Percentiles rank a stretch among this genome's conserved stretches.
Evolutionary conservation across 2,113 vertebrate genomes (phyloP).

Genomic region (Peromyscus californicus): DNA sequence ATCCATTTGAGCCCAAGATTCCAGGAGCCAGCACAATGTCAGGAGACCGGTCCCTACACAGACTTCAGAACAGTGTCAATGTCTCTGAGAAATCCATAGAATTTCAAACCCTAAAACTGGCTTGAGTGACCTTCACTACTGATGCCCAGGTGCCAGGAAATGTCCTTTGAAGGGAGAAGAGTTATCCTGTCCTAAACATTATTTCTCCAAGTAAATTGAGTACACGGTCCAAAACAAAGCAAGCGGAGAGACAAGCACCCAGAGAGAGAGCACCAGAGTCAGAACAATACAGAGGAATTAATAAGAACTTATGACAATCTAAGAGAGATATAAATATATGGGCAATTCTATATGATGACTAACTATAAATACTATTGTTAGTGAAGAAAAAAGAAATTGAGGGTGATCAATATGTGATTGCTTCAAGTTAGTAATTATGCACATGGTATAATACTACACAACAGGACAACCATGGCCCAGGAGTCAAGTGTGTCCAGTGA

Average conservation of each 20-base stretch:
- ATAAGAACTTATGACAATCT: not conserved
- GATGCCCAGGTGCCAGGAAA: not conserved
- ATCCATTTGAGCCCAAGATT: not conserved
- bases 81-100: slow-evolving; percentile 21
- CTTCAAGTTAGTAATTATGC: not conserved
- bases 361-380: not conserved
- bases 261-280: not conserved
- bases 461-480: not conserved
- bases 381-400: not conserved
- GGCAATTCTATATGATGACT: not conserved
- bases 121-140: not conserved
- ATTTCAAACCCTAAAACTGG: slow-evolving; percentile 3
- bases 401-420: not conserved
- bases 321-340: not conserved
- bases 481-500: too few species aligned
- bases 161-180: not conserved
- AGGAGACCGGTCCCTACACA: not conserved
- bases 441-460: not conserved
- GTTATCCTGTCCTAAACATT: not conserved
- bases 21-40: not conserved
- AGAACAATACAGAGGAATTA: not conserved
- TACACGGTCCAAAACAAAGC: not conserved
- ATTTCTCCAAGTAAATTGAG: slow-evolving; percentile 49
- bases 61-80: not conserved
- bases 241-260: not conserved